These are phyloP conservation scores for Spodoptera exigua DNA, from an alignment of 2,888 invertebrate species.

Conservation along the genomic window DNA sequence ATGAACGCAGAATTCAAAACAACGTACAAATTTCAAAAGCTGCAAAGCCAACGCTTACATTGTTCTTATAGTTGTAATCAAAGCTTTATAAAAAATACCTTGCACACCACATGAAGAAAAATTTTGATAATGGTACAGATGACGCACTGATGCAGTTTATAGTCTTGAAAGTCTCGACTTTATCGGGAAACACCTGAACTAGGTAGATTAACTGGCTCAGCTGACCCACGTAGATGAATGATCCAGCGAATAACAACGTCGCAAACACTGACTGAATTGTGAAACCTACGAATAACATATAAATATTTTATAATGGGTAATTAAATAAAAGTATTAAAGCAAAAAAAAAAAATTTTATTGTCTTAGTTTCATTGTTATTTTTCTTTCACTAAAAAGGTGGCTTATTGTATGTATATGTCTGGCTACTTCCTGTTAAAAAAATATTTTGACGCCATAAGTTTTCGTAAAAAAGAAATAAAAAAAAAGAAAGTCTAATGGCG, in stretches of 20 bases:
- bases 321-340: not conserved
- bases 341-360: not conserved
- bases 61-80: too few relatives aligned
- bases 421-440: too few relatives aligned
- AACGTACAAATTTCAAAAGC: too few relatives aligned
- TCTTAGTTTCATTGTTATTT: too few relatives aligned
- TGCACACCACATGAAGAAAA: slow-evolving; percentile 73
- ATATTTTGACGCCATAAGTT: not conserved
- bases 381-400: too few relatives aligned
- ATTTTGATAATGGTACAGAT: slow-evolving; percentile 73
- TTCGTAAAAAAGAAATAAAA: not conserved
- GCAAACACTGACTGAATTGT: slow-evolving; percentile 58
- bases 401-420: not conserved
- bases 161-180: slow-evolving; percentile 69
- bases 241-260: slow-evolving; percentile 60
- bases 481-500: not conserved
- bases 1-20: too few relatives aligned
- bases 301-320: too few relatives aligned
- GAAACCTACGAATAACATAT: too few relatives aligned
- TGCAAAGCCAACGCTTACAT: too few relatives aligned
- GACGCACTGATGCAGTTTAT: slow-evolving; percentile 73
- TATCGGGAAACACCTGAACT: slow-evolving; percentile 69
- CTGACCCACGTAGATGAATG: slow-evolving; percentile 71
- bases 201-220: slow-evolving; percentile 72
- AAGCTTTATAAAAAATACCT: too few relatives aligned